Base-by-base conservation (phyloP, 2,113 vertebrate species). In the Anthoscopus minutus region DNA sequence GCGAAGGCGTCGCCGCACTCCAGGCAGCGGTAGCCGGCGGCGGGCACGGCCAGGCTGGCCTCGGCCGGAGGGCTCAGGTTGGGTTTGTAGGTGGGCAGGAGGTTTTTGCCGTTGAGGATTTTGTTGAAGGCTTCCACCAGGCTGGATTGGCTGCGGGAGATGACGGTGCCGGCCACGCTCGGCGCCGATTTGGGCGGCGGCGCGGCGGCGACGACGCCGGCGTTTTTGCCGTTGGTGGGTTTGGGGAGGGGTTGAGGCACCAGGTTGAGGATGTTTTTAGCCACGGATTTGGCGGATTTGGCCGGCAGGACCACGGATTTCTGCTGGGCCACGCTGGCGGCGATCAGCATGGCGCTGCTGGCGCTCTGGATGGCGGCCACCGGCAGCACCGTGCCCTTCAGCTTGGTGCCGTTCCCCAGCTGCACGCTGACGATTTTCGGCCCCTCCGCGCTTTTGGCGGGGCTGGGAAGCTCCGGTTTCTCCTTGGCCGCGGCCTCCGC, bases 111-210 rank as follows among this genome's bases (percentile, higher is more conserved):
- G 96, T 99, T 99, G 83, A 99, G 98, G 94, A 99, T 99, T 94
- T 99, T 99, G 97, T 99, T 99, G 91, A 99, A 99, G 57, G 99
- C 98, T 57, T 99, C 99, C 53, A 99, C 99, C 72, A 99, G 96
- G 96, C 98, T 99, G 91, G 99, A 99, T 91, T 99, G 99, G 73
- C 98, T 99, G 88, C 99, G 98, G 23, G 99, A 99, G 76, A 99
- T 99, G 93, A 99, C 98, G 0, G 98, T 98, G 61, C 99, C 98
- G 0, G 98, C 96, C 0, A 98, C 53, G 28, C 98, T 94, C 0
- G 98, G 98, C 0, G 98, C 96, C 0, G 98, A 93, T 35, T 98
- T 98, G 74, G 95, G 67, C 97, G 97, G 56, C 97, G 96, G 96
- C 96, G 97, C 94, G 97, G 96, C 97, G 97, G 94, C 94, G 96